Evolutionary conservation across 2,113 vertebrate species (phyloP).

Genomic region (Pholis gunnellus): DNA sequence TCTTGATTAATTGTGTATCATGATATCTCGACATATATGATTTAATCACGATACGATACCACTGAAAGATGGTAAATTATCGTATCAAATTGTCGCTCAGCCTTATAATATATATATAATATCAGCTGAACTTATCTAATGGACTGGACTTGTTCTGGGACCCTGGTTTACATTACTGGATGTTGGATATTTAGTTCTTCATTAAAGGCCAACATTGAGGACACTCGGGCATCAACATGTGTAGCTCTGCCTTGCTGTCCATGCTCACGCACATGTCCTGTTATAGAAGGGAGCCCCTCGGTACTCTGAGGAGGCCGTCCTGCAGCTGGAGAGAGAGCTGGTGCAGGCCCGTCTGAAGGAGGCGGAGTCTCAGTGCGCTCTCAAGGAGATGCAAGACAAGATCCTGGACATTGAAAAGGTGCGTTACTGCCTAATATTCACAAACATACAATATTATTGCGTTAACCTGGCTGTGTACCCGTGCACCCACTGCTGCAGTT

Average conservation of each 20-base stretch:
- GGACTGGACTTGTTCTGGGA: background rate
- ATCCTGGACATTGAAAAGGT: constrained; percentile 97
- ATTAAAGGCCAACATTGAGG: background rate
- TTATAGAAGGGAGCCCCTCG: constrained; percentile 90
- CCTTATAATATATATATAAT: background rate
- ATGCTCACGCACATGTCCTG: constrained; percentile 3
- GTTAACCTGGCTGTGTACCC: background rate
- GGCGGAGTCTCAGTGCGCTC: constrained; percentile 96
- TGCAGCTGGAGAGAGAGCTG: constrained; percentile 95
- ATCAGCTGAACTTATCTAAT: background rate
- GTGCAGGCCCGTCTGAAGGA: constrained; percentile 96
- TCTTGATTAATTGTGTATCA: background rate
- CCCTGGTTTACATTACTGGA: background rate
- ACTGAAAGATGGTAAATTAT: background rate
- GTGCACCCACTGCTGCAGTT: background rate
- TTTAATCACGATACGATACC: background rate
- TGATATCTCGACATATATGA: background rate
- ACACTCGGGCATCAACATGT: background rate
- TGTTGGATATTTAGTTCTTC: constrained; percentile 6
- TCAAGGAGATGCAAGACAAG: constrained; percentile 99
- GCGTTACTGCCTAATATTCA: background rate
- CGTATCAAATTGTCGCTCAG: background rate
- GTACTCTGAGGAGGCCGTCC: constrained; percentile 94
- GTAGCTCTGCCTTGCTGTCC: background rate
- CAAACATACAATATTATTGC: background rate